phyloP scores from a whole-genome alignment of 2,888 invertebrate genomes.

The Dermolepida albohirtum region DNA sequence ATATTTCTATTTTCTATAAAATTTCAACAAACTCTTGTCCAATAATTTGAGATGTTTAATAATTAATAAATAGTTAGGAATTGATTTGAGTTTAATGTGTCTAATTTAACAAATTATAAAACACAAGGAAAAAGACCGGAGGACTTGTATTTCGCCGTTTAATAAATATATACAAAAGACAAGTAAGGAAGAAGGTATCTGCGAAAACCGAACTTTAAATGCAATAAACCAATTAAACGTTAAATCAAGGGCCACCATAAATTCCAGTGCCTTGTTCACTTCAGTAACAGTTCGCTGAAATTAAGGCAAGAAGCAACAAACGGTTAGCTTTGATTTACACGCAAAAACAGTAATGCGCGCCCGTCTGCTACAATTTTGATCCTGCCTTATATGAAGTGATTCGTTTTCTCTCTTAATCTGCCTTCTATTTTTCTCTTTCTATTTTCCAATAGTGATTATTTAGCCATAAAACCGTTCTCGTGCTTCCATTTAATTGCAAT shows the following conservation, averaged over 20 bases:
- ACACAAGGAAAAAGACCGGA: not conserved
- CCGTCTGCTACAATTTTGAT: conserved; percentile 12
- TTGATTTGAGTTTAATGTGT: too few species aligned
- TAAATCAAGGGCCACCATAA: conserved; percentile 56
- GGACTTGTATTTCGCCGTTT: not conserved
- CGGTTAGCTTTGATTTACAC: conserved; percentile 54
- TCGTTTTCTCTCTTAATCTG: conserved; percentile 13
- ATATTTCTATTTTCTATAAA: too few species aligned
- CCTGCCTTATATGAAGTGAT: conserved; percentile 2
- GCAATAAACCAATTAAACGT: conserved; percentile 56
- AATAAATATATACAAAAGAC: conserved; percentile 19
- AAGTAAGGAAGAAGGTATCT: not conserved
- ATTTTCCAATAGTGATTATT: conserved; percentile 11
- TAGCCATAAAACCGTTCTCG: conserved; percentile 1
- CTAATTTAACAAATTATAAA: too few species aligned
- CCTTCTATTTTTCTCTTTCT: not conserved
- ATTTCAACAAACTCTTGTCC: too few species aligned
- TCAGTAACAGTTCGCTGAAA: conserved; percentile 58
- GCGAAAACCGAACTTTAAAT: conserved; percentile 44
- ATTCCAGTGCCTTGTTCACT: conserved; percentile 55
- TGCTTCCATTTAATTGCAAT: not conserved
- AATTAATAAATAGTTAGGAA: too few species aligned
- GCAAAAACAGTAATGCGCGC: conserved; percentile 47
- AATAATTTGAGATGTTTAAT: too few species aligned
- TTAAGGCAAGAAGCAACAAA: conserved; percentile 56